A percentile compares a stretch with the other conserved stretches of the same genome.
Evolutionary conservation across 2,113 vertebrate species (phyloP).

Genomic region (Theropithecus gelada): DNA sequence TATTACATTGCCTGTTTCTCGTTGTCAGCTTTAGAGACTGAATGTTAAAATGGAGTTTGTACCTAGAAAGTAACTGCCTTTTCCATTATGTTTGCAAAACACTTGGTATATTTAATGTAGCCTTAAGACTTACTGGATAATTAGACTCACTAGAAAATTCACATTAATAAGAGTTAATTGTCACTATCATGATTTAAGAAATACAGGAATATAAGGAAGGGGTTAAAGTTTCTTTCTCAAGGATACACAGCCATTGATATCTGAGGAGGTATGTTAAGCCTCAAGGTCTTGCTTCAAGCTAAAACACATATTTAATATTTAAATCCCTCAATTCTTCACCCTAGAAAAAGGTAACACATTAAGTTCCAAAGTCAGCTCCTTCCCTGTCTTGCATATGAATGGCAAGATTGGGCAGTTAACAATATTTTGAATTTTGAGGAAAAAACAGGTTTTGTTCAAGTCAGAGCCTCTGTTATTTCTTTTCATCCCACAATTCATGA

Average conservation of each 20-base stretch:
- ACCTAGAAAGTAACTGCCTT: background rate
- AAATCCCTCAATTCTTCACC: background rate
- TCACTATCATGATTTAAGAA: background rate
- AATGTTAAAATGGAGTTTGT: background rate
- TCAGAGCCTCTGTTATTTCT: background rate
- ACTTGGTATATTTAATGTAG: background rate
- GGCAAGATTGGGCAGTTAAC: background rate
- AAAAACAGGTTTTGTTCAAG: background rate
- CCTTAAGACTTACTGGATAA: background rate
- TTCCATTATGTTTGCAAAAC: constrained; percentile 11
- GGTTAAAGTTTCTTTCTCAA: background rate
- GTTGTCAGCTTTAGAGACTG: background rate
- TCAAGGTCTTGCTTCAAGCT: background rate
- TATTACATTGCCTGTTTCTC: background rate
- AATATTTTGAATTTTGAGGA: background rate
- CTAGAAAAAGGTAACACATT: background rate
- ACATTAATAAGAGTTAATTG: background rate
- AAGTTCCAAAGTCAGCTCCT: background rate
- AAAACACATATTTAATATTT: background rate
- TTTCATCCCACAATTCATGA: background rate
- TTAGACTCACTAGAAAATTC: background rate
- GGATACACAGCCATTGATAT: background rate
- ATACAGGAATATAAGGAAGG: background rate
- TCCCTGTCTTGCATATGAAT: background rate
- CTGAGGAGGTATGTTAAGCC: background rate